A percentile compares a stretch with the other conserved stretches of the same genome.
Evolutionary conservation across 2,888 invertebrate genomes (phyloP).

Genomic region (Napeogenes inachia): DNA sequence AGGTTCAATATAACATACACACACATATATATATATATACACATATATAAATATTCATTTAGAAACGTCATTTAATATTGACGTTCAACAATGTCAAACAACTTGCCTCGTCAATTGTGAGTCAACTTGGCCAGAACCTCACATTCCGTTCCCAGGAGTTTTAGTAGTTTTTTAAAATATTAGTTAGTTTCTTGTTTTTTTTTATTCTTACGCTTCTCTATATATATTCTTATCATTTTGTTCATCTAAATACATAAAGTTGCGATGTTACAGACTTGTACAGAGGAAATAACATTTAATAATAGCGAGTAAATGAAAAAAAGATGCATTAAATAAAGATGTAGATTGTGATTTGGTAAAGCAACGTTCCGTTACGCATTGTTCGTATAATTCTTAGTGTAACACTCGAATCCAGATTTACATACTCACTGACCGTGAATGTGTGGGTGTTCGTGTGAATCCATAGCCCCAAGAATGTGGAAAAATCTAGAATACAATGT

Average conservation of each 20-base stretch:
- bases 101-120: not conserved
- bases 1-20: too few species aligned
- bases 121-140: constrained; percentile 18
- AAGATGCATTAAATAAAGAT: constrained; percentile 15
- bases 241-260: too few species aligned
- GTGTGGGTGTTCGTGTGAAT: constrained; percentile 68
- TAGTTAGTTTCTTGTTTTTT: not conserved
- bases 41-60: too few species aligned
- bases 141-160: constrained; percentile 24
- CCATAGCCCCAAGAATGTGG: constrained; percentile 61
- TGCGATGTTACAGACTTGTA: too few species aligned
- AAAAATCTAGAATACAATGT: constrained; percentile 45
- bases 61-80: not conserved
- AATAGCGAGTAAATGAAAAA: not conserved
- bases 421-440: constrained; percentile 73
- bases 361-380: constrained; percentile 40
- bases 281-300: too few species aligned
- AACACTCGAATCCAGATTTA: constrained; percentile 63
- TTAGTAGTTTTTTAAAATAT: not conserved
- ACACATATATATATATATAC: too few species aligned
- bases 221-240: not conserved
- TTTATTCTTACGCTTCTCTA: not conserved
- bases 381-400: constrained; percentile 39
- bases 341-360: constrained; percentile 27
- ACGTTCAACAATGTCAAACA: not conserved